Evolutionary conservation across 2,797 vertebrate species (phyloP).

Genomic region (Meriones psammophilus): DNA sequence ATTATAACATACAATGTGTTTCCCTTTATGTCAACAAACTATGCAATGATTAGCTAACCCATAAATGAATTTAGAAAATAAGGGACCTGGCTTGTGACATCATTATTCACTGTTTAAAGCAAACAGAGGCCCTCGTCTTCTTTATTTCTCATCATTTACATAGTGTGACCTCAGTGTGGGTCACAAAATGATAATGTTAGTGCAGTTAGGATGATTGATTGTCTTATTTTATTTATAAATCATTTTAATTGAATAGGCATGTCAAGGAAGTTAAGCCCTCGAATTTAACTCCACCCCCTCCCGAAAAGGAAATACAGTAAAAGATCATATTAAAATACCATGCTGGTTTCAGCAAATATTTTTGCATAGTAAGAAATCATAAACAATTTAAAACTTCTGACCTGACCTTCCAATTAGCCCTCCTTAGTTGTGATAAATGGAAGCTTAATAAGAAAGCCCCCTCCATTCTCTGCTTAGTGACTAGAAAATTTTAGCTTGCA

Average conservation of each 20-base stretch:
- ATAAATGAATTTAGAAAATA: conserved; percentile 32
- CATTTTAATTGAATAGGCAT: conserved; percentile 64
- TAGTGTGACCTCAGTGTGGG: conserved; percentile 41
- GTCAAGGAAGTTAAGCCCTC: neutral
- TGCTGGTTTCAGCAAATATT: neutral
- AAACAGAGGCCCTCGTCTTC: neutral
- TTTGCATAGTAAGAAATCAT: conserved; percentile 49
- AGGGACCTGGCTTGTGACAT: neutral
- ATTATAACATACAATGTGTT: conserved; percentile 14
- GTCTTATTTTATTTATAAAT: conserved; percentile 48
- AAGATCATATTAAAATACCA: conserved; percentile 55
- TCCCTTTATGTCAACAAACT: conserved; percentile 12
- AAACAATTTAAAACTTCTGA: neutral
- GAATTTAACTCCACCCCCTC: neutral
- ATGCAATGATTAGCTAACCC: conserved; percentile 29
- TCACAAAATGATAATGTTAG: neutral
- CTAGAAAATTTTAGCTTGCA: neutral
- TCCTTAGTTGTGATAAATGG: conserved; percentile 4
- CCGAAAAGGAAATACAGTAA: neutral
- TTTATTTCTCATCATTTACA: conserved; percentile 68
- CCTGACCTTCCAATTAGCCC: neutral
- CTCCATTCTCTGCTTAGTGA: neutral
- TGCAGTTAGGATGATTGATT: conserved; percentile 30
- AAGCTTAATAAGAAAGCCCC: conserved; percentile 1
- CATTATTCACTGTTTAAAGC: conserved; percentile 32